Base-by-base conservation (phyloP, 2,888 invertebrate species). In the Anticlea derivata region DNA sequence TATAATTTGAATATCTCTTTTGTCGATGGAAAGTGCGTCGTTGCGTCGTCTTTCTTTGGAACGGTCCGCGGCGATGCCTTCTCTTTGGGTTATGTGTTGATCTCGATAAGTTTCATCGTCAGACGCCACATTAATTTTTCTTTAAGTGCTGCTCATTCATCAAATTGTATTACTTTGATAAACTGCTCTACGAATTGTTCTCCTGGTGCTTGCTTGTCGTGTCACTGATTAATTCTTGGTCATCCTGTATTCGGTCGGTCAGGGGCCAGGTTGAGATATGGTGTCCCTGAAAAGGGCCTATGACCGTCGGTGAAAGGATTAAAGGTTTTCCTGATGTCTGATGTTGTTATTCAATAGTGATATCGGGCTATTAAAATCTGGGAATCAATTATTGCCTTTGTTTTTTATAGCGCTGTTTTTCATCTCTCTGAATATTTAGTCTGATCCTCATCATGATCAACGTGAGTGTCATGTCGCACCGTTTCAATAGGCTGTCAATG, bases 91-190 rank as follows among this genome's bases (percentile, higher is more conserved):
- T 79, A 73, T 75, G 73, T 70, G 75, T 73, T 77, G 76, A 76
- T 81, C 80, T 78, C 78, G 69, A 78, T 75, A 75, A 78, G 79
- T 83, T 83, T 81, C 81, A 78, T 78, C 70, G 70, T 61, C 70
- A 66, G 66, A 69, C 66, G 62, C 60, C 70, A 68, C 53, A 54
- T 51, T 40, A 29, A 53, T 44, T 53, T 49, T 61, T 54, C 39
- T 55, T 30, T 41, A 26, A 51, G 38, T 37, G 35, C 50, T 50
- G 50, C 40, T 55, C 30, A 43, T 54, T 57, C 39, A 55, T 39
- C 38, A 55, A 46, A 50, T 59, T 50, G 11, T 13, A 39, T 34
- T 30, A 46, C 17, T 51, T 31, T 48, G 34, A 48, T n/a, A n/a
- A n/a, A n/a, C n/a, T n/a, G n/a, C n/a, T n/a, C n/a, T n/a, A n/a